Conservation (phyloP, 2,888 invertebrate species). For the Agrotis clavis region DNA sequence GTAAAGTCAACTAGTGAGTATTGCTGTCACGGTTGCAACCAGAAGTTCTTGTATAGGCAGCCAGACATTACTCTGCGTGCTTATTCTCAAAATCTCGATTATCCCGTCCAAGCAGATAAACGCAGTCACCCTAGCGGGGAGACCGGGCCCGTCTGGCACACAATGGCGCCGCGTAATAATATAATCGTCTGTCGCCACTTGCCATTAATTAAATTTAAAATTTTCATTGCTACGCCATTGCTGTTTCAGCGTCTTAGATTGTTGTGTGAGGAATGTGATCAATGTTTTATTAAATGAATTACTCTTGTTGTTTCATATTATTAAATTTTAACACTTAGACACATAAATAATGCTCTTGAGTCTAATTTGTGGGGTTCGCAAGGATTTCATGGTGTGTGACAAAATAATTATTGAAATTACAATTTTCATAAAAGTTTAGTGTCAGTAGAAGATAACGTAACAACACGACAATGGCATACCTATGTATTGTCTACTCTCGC, state of each 20-base stretch:
- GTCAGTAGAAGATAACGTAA: too few relatives aligned
- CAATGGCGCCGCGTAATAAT: constrained; percentile 86
- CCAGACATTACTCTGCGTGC: too few relatives aligned
- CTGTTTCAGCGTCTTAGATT: constrained; percentile 63
- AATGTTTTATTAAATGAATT: constrained; percentile 36
- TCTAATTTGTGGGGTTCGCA: too few relatives aligned
- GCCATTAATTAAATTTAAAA: constrained; percentile 90
- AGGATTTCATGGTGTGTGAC: too few relatives aligned
- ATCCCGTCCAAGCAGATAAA: not conserved
- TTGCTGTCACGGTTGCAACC: too few relatives aligned
- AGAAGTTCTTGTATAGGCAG: too few relatives aligned
- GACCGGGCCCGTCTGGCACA: constrained; percentile 72
- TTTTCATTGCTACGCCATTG: constrained; percentile 81
- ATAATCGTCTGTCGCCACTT: constrained; percentile 88
- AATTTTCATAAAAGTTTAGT: too few relatives aligned
- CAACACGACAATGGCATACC: too few relatives aligned
- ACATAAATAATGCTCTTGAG: not conserved
- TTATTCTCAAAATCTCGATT: constrained; percentile 9
- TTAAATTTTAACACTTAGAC: not conserved
- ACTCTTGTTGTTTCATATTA: not conserved
- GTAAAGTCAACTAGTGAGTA: too few relatives aligned
- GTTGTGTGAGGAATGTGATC: constrained; percentile 32
- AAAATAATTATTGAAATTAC: too few relatives aligned
- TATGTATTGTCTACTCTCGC: too few relatives aligned
- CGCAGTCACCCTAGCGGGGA: constrained; percentile 50